Evolutionary conservation across 2,113 vertebrate species (phyloP).

Genomic region (Aspiorhynchus laticeps): DNA sequence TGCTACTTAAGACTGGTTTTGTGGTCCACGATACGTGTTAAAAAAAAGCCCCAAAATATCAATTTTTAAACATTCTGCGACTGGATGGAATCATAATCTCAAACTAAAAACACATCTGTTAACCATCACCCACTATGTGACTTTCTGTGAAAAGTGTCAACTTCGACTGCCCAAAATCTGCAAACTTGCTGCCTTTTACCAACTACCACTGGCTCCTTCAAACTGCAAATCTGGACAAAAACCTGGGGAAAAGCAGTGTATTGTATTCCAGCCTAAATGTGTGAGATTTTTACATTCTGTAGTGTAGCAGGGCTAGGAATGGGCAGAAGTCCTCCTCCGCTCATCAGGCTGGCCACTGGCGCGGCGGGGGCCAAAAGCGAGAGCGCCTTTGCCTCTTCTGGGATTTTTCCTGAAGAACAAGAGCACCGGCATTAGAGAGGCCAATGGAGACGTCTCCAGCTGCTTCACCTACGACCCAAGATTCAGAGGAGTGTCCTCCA

Average conservation of each 20-base stretch:
- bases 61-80: not conserved
- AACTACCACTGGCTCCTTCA: not conserved
- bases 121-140: no score
- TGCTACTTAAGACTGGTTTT: no score
- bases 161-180: not conserved
- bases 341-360: slow-evolving; percentile 87
- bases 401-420: slow-evolving; percentile 95
- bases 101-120: not conserved
- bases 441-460: slow-evolving; percentile 61
- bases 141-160: not conserved
- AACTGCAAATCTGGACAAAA: not conserved
- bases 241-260: not conserved
- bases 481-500: slow-evolving; percentile 68
- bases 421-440: slow-evolving; percentile 76
- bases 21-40: no score
- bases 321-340: slow-evolving; percentile 92
- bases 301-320: slow-evolving; percentile 85
- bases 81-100: not conserved
- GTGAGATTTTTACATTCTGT: slow-evolving; percentile 70
- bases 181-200: not conserved
- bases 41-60: not conserved
- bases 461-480: slow-evolving; percentile 73
- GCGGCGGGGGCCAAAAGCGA: slow-evolving; percentile 90
- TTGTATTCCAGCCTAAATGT: slow-evolving; percentile 10
- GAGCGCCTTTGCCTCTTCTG: slow-evolving; percentile 96